Evolutionary conservation across 2,888 invertebrate genomes (phyloP), one percentile per base, ranked within the genome.

Genomic region (Torymus aiolomorphi): DNA sequence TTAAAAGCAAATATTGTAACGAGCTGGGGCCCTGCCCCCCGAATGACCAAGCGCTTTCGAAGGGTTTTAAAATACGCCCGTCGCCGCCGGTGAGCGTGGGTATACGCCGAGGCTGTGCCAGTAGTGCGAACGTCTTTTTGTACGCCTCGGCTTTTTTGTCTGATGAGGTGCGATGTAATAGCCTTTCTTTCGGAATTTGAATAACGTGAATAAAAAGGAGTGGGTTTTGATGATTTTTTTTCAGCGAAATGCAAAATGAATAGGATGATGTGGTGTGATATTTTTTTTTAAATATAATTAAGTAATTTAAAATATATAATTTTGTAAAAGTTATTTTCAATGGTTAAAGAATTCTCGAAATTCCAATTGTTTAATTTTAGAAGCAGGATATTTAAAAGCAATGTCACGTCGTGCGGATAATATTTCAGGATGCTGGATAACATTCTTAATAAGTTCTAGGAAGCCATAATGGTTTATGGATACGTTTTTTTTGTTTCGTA

Each of bases 371-470:
- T 66, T 54, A 66, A 66, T 66, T 52, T 52, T 51, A 66, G 18
- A 14, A 5, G 14, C 18, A 57, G 31, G 56, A 66, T 16, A 52
- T 18, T 76, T 52, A 62, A 76, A 72, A 52, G 16, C 31, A 49
- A 49, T 10, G 24, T 14, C 16, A 42, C 18, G 24, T 51, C 31
- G 0, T 10, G 49, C 20, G 18, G 16, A 61, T 52, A 74, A 75
- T 74, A 70, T 63, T 70, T 74, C 63, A 52, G 31, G 2, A 12
- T 42, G 14, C 63, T 42, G 42, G n/a, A n/a, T 11, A n/a, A 56
- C 54, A 67, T 75, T 69, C 56, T 61, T 80, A 76, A 80, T 80
- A 69, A 66, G 66, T 80, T 80, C 80, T 24, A 16, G 51, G 76
- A 76, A 80, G 57, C n/a, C 67, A 12, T 56, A 62, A 31, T 62